Evolutionary conservation across 2,888 invertebrate genomes (phyloP).

Genomic region (Stenodema calcarata): DNA sequence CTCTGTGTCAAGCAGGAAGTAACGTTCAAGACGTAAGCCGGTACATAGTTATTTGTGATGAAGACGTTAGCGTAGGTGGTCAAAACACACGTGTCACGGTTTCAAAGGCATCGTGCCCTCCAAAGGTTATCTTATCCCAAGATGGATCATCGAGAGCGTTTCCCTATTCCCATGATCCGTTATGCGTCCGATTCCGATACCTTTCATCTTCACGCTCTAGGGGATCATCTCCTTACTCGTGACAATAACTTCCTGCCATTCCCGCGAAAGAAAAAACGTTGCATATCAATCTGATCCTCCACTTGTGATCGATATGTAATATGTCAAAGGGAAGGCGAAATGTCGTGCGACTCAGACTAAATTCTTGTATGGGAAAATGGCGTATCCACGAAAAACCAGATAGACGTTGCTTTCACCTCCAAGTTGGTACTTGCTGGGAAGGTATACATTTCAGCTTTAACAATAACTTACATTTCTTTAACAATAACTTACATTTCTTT

Average conservation of each 20-base stretch:
- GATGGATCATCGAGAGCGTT: background rate
- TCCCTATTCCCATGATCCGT: conserved; percentile 15
- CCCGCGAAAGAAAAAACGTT: background rate
- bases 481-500: too few species aligned
- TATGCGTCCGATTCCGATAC: background rate
- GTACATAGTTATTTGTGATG: background rate
- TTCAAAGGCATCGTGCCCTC: background rate
- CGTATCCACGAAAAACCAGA: too few species aligned
- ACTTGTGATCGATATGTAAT: background rate
- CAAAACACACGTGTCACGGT: background rate
- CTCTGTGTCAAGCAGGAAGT: background rate
- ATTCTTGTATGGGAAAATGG: too few species aligned
- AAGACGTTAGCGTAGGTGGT: background rate
- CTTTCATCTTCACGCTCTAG: background rate
- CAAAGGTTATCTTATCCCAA: background rate
- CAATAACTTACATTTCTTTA: too few species aligned
- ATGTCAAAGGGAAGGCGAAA: background rate
- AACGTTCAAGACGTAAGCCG: too few species aligned
- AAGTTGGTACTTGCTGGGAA: too few species aligned
- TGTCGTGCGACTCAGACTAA: background rate
- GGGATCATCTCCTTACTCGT: background rate
- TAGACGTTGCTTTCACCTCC: too few species aligned
- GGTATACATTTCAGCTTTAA: too few species aligned
- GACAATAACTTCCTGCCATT: background rate
- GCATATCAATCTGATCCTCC: background rate